Percentiles rank a stretch among this genome's conserved stretches.
Conservation (phyloP, 2,888 invertebrate genomes). For the Zelleria hepariella region DNA sequence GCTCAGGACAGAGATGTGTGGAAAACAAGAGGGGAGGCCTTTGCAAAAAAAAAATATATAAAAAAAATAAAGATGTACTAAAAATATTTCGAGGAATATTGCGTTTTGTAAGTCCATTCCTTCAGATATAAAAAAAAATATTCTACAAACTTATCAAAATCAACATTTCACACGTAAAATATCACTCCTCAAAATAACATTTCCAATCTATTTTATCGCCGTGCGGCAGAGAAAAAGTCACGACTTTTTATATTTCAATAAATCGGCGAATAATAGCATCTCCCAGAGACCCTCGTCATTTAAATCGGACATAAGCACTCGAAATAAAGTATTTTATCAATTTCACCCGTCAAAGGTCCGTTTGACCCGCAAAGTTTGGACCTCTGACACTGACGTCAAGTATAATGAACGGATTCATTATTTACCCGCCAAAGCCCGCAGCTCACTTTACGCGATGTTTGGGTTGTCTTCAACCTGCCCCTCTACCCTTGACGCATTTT, state of each 20-base stretch:
- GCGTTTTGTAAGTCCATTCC: too few species aligned
- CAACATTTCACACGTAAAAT: too few species aligned
- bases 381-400: background rate
- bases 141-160: too few species aligned
- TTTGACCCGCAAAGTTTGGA: background rate
- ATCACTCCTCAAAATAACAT: background rate
- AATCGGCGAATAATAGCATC: slow-evolving; percentile 23
- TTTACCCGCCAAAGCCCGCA: background rate
- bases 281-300: slow-evolving; percentile 24
- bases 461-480: too few species aligned
- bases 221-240: background rate
- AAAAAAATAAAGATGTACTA: too few species aligned
- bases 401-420: background rate
- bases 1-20: too few species aligned
- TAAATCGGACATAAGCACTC: slow-evolving; percentile 17
- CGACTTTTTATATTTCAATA: slow-evolving; percentile 21
- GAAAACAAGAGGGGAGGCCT: too few species aligned
- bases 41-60: too few species aligned
- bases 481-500: too few species aligned
- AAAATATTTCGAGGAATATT: too few species aligned
- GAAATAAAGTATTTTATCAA: background rate
- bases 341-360: background rate
- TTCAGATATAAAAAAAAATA: too few species aligned
- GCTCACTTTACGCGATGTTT: too few species aligned
- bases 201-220: background rate